Evolutionary conservation across 2,888 invertebrate genomes (phyloP), one percentile per base, ranked within the genome.

Genomic region (Peribatodes rhomboidaria): DNA sequence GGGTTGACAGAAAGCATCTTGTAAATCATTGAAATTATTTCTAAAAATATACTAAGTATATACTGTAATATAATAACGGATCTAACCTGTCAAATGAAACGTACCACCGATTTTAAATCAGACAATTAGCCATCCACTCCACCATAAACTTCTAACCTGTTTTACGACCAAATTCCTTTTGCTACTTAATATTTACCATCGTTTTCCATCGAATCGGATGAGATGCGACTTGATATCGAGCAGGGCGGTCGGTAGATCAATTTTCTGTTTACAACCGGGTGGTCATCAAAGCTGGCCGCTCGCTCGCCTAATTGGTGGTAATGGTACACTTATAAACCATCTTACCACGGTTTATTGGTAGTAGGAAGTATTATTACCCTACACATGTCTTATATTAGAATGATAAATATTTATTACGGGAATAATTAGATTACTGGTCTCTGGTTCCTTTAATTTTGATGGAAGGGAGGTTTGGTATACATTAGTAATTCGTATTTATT

Each of bases 251-350:
- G 73, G 73, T 74, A 78, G 86, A 88, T 91, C 90, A 90, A 90
- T 91, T 92, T 90, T 88, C 87, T 88, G 85, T 89, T 89, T 87
- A 90, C 86, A 87, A 80, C 86, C 71, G 83, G 81, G 77, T 78
- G 81, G 78, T 82, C 84, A 85, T 91, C 92, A 92, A 92, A 92
- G 90, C 80, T 78, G 80, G 76, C 86, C 89, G 87, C 83, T 73
- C 74, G 75, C 49, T 78, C 78, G 73, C 81, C 88, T 92, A 92
- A 92, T 92, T 92, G 90, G 87, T 86, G 82, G 88, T 90, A 90
- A 91, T 88, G 87, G 83, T 81, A 86, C 83, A 85, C 84, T 82
- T 78, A 81, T 74, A 80, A 79, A 78, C 77, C 70, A 76, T 70
- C 66, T 76, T 69, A 74, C 72, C 59, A 66, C 66, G 71, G 69